phyloP scores from a whole-genome alignment of 2,113 vertebrate species.

The Crocuta crocuta region DNA sequence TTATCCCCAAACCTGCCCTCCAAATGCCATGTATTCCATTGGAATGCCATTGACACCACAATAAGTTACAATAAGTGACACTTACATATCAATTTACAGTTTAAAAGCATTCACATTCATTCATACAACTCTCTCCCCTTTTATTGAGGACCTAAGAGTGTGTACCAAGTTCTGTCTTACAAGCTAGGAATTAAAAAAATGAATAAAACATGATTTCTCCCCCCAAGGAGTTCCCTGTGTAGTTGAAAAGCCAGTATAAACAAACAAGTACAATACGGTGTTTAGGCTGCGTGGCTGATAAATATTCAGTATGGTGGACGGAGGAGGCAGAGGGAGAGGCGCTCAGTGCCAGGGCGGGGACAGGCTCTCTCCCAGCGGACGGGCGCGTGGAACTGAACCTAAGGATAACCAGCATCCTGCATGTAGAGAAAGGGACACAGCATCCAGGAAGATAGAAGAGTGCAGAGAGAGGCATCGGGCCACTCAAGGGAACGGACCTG shows the following conservation, averaged over 20 bases:
- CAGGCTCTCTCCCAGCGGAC: neutral
- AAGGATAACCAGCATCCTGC: neutral
- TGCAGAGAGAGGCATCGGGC: neutral
- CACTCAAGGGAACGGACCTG: accelerated
- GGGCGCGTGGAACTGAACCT: accelerated
- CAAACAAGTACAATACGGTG: neutral
- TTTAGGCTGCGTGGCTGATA: neutral
- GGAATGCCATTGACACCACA: neutral
- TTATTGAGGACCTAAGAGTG: neutral
- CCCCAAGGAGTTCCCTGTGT: neutral
- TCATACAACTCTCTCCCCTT: neutral
- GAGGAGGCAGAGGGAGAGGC: no score
- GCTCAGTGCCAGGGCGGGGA: neutral
- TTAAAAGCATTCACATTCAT: neutral
- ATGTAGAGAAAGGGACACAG: neutral
- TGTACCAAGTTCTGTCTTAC: conserved; percentile 34
- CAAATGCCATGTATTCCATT: neutral
- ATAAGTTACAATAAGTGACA: neutral
- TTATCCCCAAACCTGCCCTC: neutral
- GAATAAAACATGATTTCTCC: conserved; percentile 2
- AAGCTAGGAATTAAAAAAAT: conserved; percentile 51
- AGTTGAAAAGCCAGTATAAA: conserved; percentile 35
- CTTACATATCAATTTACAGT: neutral
- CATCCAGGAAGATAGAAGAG: no score
- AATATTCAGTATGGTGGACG: neutral